A percentile compares a stretch with the other conserved stretches of the same genome.
These are phyloP conservation scores for Guaruba guarouba DNA, from an alignment of 2,113 vertebrate genomes.

Conservation along the genomic window DNA sequence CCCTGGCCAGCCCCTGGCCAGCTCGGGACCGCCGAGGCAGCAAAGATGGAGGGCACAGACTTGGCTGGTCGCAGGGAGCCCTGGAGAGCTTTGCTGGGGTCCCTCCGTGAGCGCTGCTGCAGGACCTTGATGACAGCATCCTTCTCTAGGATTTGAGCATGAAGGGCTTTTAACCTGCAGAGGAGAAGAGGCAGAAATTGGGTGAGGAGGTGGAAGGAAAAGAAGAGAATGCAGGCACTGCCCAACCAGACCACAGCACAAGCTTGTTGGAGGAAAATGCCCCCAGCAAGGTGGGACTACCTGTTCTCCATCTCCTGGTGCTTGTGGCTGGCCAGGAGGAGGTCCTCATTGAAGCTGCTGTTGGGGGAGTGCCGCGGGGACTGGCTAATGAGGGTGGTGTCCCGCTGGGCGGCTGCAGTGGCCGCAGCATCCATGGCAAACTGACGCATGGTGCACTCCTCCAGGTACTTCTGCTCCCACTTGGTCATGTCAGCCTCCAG, in stretches of 20 bases:
- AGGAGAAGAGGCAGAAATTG: neutral
- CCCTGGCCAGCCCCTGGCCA: constrained; percentile 49
- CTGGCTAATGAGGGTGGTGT: constrained; percentile 97
- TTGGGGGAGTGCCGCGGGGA: constrained; percentile 90
- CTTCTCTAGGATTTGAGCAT: constrained; percentile 94
- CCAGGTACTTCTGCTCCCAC: constrained; percentile 98
- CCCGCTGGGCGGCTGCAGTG: constrained; percentile 91
- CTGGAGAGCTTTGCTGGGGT: constrained; percentile 80
- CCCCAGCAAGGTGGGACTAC: constrained; percentile 44
- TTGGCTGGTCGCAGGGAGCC: constrained; percentile 84
- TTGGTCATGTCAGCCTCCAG: constrained; percentile 98
- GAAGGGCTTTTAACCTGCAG: constrained; percentile 87
- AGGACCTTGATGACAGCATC: constrained; percentile 95
- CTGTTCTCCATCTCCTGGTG: constrained; percentile 97
- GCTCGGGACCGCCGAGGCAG: neutral
- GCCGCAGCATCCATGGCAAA: constrained; percentile 97
- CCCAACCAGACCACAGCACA: fast-evolving
- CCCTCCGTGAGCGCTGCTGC: constrained; percentile 87
- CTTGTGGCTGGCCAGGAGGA: constrained; percentile 83
- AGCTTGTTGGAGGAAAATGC: neutral
- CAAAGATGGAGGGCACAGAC: constrained; percentile 87
- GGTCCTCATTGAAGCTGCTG: constrained; percentile 91
- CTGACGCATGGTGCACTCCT: constrained; percentile 97
- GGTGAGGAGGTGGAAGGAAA: neutral
- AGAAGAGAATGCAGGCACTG: neutral